These are phyloP conservation scores for Tryphoninae sp. DNA, from an alignment of 2,888 invertebrate species.

Conservation along the genomic window DNA sequence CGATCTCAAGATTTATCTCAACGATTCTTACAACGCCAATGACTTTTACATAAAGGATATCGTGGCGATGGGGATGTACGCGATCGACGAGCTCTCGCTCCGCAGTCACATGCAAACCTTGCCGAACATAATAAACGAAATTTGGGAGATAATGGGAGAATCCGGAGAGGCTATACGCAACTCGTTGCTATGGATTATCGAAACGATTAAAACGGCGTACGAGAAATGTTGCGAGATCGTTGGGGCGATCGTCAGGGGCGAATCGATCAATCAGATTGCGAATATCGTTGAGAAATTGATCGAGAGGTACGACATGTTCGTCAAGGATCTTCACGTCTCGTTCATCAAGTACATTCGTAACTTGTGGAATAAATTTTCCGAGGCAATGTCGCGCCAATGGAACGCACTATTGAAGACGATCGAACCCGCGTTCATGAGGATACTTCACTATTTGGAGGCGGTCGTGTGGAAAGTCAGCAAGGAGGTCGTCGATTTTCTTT, in stretches of 20 bases:
- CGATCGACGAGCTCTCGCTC: conserved; percentile 90
- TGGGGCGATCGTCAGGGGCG: conserved; percentile 88
- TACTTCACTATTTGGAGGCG: conserved; percentile 89
- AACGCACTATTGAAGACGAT: conserved; percentile 87
- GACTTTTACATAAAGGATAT: conserved; percentile 93
- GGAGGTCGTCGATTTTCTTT: conserved; percentile 90
- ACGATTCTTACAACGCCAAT: conserved; percentile 90
- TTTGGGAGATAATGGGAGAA: conserved; percentile 93
- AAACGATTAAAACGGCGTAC: conserved; percentile 88
- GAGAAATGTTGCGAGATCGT: conserved; percentile 87
- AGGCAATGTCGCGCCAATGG: conserved; percentile 87
- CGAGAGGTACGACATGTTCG: conserved; percentile 89
- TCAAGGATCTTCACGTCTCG: conserved; percentile 89
- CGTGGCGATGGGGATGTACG: conserved; percentile 86
- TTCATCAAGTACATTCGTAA: conserved; percentile 88
- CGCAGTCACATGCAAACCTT: conserved; percentile 89
- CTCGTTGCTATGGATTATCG: conserved; percentile 88
- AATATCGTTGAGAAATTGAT: conserved; percentile 87
- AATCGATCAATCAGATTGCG: conserved; percentile 88
- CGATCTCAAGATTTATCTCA: conserved; percentile 87
- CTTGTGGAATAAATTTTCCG: conserved; percentile 87
- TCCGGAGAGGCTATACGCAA: conserved; percentile 90
- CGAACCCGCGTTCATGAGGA: conserved; percentile 90
- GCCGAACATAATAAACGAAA: conserved; percentile 90
- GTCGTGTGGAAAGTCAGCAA: conserved; percentile 89